Conservation (phyloP, 2,797 vertebrate genomes). For the Thunnus albacares region DNA sequence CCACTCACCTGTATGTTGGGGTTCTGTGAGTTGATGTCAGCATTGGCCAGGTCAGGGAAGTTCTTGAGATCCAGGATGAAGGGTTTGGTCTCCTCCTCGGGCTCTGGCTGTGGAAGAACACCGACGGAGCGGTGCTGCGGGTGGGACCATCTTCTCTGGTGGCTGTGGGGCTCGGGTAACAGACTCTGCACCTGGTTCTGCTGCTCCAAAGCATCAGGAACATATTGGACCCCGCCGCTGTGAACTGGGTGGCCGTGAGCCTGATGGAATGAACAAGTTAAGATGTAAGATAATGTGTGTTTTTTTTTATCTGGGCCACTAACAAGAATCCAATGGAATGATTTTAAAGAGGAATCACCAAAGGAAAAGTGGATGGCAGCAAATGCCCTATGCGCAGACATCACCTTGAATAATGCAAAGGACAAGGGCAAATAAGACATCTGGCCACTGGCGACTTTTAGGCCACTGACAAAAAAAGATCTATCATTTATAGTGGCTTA, state of each 20-base stretch:
- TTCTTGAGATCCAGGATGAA: conserved; percentile 92
- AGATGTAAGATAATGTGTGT: neutral
- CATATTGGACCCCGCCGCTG: conserved; percentile 66
- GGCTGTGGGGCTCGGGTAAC: conserved; percentile 73
- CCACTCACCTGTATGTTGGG: conserved; percentile 93
- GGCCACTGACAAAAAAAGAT: conserved; percentile 6
- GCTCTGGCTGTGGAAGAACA: conserved; percentile 69
- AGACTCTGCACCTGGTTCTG: conserved; percentile 85
- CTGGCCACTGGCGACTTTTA: neutral
- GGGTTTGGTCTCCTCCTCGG: conserved; percentile 85
- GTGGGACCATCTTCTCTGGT: conserved; percentile 83
- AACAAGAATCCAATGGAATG: neutral
- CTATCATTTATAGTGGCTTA: conserved; percentile 11
- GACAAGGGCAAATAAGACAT: neutral
- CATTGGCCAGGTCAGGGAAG: conserved; percentile 89
- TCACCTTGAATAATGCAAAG: conserved; percentile 1
- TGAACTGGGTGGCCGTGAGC: conserved; percentile 72
- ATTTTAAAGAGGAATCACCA: conserved; percentile 7
- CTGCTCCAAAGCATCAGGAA: conserved; percentile 66
- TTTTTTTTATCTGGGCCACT: conserved; percentile 4
- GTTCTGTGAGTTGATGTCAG: conserved; percentile 90
- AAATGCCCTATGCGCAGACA: neutral
- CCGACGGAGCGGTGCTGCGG: conserved; percentile 81
- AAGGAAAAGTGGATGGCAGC: neutral
- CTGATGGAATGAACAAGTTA: conserved; percentile 69